Conservation (phyloP, 1,140 invertebrate genomes). For the Metaphire vulgaris region DNA sequence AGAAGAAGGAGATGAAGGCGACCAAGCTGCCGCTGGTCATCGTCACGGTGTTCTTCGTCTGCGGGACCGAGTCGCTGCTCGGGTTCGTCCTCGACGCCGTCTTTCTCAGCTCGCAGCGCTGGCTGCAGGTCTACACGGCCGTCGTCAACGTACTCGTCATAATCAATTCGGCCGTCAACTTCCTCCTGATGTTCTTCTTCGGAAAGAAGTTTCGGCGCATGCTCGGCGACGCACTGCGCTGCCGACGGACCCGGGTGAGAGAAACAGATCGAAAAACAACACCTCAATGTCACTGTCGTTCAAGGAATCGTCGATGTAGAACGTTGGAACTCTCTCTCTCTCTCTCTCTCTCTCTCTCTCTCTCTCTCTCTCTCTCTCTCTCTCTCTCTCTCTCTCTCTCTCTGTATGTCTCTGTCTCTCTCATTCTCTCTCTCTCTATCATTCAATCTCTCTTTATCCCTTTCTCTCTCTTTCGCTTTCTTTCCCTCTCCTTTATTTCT, state of each 20-base stretch:
- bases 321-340: too few species aligned
- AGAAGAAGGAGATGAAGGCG: conserved; percentile 23
- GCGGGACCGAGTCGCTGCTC: conserved; percentile 23
- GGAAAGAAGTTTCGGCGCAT: conserved; percentile 18
- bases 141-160: conserved; percentile 24
- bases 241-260: neutral
- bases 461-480: too few species aligned
- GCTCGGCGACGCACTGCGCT: conserved; percentile 9
- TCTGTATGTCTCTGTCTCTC: too few species aligned
- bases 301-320: neutral
- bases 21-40: conserved; percentile 26
- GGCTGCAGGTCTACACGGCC: conserved; percentile 26
- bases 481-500: too few species aligned
- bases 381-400: too few species aligned
- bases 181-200: conserved; percentile 24
- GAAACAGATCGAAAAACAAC: neutral
- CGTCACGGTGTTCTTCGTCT: conserved; percentile 27
- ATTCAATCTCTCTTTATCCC: too few species aligned
- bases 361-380: too few species aligned
- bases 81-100: conserved; percentile 25
- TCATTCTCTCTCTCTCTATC: too few species aligned
- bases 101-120: conserved; percentile 12
- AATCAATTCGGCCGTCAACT: conserved; percentile 25
- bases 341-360: too few species aligned
- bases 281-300: neutral